phyloP scores from a whole-genome alignment of 2,888 invertebrate species.

The Stegophylla sp. region DNA sequence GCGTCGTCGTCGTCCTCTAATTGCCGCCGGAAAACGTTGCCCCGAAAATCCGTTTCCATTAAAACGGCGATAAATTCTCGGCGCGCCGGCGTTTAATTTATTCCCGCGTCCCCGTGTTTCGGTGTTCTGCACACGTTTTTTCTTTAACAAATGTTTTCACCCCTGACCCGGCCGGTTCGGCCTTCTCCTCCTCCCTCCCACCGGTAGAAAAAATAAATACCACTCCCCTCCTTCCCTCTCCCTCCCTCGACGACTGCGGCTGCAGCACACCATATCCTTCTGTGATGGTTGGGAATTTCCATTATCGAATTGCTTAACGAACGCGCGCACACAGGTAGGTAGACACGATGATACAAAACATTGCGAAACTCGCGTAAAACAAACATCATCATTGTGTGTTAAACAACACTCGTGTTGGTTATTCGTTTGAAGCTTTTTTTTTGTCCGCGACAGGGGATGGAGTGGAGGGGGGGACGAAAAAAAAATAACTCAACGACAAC shows the following conservation, averaged over 20 bases:
- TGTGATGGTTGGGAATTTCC: neutral
- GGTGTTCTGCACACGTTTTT: slow-evolving; percentile 7
- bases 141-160: slow-evolving; percentile 18
- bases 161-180: neutral
- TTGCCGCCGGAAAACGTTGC: neutral
- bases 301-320: neutral
- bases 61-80: slow-evolving; percentile 32
- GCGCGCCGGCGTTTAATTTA: slow-evolving; percentile 23
- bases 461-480: neutral
- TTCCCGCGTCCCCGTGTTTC: slow-evolving; percentile 24
- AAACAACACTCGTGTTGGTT: neutral
- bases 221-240: neutral
- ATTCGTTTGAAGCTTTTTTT: neutral
- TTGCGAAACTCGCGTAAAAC: neutral
- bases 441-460: no score
- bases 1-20: no score
- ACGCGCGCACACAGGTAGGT: neutral
- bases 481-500: no score
- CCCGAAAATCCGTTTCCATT: slow-evolving; percentile 40
- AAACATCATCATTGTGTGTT: slow-evolving; percentile 2
- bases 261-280: neutral
- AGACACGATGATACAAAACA: no score
- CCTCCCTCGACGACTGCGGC: neutral
- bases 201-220: no score
- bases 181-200: neutral